These are phyloP conservation scores for Dynastes grantii DNA, from an alignment of 2,888 invertebrate genomes.

Conservation along the genomic window DNA sequence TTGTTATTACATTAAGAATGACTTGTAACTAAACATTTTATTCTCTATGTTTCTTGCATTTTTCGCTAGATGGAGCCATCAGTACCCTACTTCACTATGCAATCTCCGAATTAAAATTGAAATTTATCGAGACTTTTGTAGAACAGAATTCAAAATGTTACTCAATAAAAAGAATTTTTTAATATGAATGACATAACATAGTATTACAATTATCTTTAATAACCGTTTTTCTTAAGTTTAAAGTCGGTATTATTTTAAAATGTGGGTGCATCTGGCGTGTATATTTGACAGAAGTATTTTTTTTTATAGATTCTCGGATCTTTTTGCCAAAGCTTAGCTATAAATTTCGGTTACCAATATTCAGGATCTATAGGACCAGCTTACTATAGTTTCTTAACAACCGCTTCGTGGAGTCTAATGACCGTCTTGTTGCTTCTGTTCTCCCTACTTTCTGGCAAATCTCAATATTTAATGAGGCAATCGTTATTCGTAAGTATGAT, in stretches of 20 bases:
- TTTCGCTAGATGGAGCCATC: too few relatives aligned
- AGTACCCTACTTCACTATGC: too few relatives aligned
- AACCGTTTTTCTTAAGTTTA: too few relatives aligned
- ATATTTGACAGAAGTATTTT: background rate
- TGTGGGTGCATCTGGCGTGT: background rate
- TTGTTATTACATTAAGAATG: too few relatives aligned
- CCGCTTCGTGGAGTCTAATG: conserved; percentile 85
- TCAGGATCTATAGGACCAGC: conserved; percentile 84
- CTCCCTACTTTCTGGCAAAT: conserved; percentile 87
- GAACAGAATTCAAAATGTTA: too few relatives aligned
- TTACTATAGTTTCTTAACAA: conserved; percentile 86
- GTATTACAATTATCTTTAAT: too few relatives aligned
- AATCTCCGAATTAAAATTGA: background rate
- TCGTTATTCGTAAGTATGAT: conserved; percentile 84
- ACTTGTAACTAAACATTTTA: too few relatives aligned
- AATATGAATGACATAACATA: too few relatives aligned
- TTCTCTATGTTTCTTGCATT: too few relatives aligned
- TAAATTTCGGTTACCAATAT: conserved; percentile 84
- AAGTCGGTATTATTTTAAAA: too few relatives aligned
- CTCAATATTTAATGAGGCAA: conserved; percentile 83
- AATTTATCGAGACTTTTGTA: too few relatives aligned
- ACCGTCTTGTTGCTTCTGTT: conserved; percentile 83
- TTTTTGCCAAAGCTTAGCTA: conserved; percentile 86
- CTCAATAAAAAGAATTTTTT: too few relatives aligned
- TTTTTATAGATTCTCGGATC: conserved; percentile 80